Evolutionary conservation across 1,140 invertebrate species (phyloP).

Genomic region (Tachypleus tridentatus): DNA sequence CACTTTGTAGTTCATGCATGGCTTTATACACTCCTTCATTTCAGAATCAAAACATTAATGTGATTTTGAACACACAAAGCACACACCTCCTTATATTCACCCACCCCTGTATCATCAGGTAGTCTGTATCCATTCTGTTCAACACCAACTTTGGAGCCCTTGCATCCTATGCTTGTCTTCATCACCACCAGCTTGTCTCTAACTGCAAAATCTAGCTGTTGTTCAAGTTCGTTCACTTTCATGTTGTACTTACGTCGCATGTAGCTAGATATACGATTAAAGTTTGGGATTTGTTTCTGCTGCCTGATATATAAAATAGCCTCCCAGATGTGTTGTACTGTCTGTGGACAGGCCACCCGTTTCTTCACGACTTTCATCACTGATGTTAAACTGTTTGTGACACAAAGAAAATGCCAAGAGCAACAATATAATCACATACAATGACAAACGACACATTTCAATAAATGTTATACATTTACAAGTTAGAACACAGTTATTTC

Average conservation of each 20-base stretch:
- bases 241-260: constrained; percentile 31
- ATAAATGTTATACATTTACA: too few species aligned
- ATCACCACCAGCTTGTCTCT: constrained; percentile 40
- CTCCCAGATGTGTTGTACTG: constrained; percentile 39
- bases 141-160: constrained; percentile 42
- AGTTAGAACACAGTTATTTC: too few species aligned
- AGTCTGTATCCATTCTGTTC: constrained; percentile 45
- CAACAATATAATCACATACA: too few species aligned
- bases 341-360: constrained; percentile 30
- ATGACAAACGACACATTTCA: too few species aligned
- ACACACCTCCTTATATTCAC: constrained; percentile 3
- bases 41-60: too few species aligned
- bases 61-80: too few species aligned
- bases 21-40: too few species aligned
- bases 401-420: too few species aligned
- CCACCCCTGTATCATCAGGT: constrained; percentile 35
- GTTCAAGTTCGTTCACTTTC: constrained; percentile 35
- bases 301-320: constrained; percentile 40
- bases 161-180: constrained; percentile 39
- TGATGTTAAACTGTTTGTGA: not conserved
- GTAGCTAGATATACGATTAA: constrained; percentile 37
- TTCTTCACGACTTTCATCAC: constrained; percentile 23
- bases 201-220: constrained; percentile 41
- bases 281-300: constrained; percentile 44
- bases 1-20: too few species aligned